Base-by-base conservation (phyloP, 1,140 invertebrate genomes). In the Pararge aegeria region DNA sequence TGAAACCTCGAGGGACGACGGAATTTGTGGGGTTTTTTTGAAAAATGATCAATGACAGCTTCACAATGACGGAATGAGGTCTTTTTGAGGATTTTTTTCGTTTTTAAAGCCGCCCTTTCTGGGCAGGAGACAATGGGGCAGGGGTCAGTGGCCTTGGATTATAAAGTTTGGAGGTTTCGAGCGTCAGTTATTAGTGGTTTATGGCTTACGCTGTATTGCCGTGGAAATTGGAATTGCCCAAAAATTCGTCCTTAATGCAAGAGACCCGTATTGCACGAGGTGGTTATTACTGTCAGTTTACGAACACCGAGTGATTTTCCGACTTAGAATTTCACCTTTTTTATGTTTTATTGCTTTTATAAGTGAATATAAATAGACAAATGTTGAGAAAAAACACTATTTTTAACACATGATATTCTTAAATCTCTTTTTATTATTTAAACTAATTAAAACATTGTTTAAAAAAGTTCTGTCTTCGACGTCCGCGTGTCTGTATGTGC, bases 1-100 rank as follows among this genome's bases (percentile, higher is more conserved):
- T 74, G 58, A 10, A 12, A 2, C 12, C 12, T 10, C 3, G 30
- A 63, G 52, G 40, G 48, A 55, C 50, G 55, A 51, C 13, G 69
- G 71, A 74, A 73, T 78, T 75, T 68, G 49, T 34, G 58, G 42
- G 58, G 49, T 56, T 76, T 80, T 78, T 80, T 73, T 70, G 66
- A 72, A 74, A 80, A 80, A 80, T 80, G 78, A 80, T 78, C 75
- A 80, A 77, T 75, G 78, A 77, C 78, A 80, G 72, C 48, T 66
- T 66, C 68, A 80, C 78, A 80, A 78, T 80, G 75, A 80, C 53
- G 66, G 69, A 80, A 78, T 76, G 61, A 66, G 60, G 65, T 51
- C 61, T 72, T 67, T 69, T 67, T 16, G 38, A 5, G 48, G 29
- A 13, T 60, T 59, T 73, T 76, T 75, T 67, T 48, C 38, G 59